Evolutionary conservation across 2,888 invertebrate species (phyloP), one percentile per base, ranked within the genome.

Genomic region (Catocala nupta): DNA sequence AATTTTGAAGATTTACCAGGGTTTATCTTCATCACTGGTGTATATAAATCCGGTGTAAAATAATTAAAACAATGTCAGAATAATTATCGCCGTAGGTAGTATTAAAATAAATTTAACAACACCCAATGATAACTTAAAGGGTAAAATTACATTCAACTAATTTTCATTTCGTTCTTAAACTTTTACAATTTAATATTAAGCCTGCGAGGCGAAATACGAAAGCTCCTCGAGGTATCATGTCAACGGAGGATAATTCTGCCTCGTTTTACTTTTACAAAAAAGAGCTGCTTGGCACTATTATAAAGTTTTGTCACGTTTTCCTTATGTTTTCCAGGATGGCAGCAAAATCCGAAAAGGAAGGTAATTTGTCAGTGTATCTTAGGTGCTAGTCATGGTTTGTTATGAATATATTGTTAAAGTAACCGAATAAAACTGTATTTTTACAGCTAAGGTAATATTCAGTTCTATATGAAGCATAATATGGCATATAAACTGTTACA

Each of bases 121-220:
- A 47, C 9, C 6, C 3, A 47, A 16, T 12, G 2, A 9, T 55
- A 45, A 55, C 33, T 47, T 10, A 9, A 45, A 13, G 12, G 13
- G 36, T 45, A 34, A 4, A 45, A 34, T 36, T 45, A 48, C 55
- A 47, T 55, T 34, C 39, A 39, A 13, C 12, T 48, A 48, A 55
- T 16, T 25, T 55, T 39, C 25, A 55, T 55, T 48, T 55, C 5
- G 12, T 44, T 34, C 1, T 55, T 7, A 55, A 55, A 55, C n/a
- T 42, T 55, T 48, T 16, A 25, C n/a, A 55, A 55, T 36, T 13
- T 39, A 16, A 55, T 16, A 45, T 5, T 7, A 7, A 5, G 0
- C 10, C 33, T 9, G 11, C 36, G 13, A 34, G 45, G 7, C 45
- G 16, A 16, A 55, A 48, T 48, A 39, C 11, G 1, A 16, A 48